These are phyloP conservation scores for Cyclura pinguis DNA, from an alignment of 2,797 vertebrate genomes.

Conservation along the genomic window DNA sequence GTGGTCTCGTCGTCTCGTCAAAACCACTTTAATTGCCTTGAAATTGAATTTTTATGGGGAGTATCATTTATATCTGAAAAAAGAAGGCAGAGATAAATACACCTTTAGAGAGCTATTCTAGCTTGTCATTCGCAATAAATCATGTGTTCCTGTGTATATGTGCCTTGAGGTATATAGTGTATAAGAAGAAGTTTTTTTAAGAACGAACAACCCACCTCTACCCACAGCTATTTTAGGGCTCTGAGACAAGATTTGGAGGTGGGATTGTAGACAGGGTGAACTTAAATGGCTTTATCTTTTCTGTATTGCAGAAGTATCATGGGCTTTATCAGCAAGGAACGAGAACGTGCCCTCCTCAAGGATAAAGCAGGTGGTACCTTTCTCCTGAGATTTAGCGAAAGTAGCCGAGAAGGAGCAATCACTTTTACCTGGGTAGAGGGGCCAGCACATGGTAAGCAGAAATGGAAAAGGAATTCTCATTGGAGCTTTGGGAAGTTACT, in stretches of 20 bases:
- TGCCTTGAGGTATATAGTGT: background rate
- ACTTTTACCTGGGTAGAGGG: constrained; percentile 93
- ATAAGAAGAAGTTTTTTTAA: background rate
- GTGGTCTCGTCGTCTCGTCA: background rate
- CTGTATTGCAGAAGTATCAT: constrained; percentile 85
- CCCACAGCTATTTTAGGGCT: background rate
- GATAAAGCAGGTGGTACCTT: constrained; percentile 91
- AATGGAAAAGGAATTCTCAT: background rate
- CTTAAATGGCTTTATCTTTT: background rate
- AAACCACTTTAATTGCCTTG: background rate
- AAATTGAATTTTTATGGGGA: background rate
- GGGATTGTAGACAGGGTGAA: background rate
- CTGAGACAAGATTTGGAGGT: background rate
- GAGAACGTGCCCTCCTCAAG: constrained; percentile 87
- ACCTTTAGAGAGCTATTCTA: background rate
- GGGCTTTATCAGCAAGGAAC: constrained; percentile 95
- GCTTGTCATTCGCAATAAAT: background rate
- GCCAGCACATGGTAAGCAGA: constrained; percentile 75
- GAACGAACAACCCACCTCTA: background rate
- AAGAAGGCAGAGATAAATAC: background rate
- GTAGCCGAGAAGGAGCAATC: constrained; percentile 93
- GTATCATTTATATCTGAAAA: background rate
- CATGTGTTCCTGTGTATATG: background rate
- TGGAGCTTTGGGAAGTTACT: too few species aligned
- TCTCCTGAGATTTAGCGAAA: constrained; percentile 95